Evolutionary conservation across 2,113 vertebrate species (phyloP).

Genomic region (Charina bottae): DNA sequence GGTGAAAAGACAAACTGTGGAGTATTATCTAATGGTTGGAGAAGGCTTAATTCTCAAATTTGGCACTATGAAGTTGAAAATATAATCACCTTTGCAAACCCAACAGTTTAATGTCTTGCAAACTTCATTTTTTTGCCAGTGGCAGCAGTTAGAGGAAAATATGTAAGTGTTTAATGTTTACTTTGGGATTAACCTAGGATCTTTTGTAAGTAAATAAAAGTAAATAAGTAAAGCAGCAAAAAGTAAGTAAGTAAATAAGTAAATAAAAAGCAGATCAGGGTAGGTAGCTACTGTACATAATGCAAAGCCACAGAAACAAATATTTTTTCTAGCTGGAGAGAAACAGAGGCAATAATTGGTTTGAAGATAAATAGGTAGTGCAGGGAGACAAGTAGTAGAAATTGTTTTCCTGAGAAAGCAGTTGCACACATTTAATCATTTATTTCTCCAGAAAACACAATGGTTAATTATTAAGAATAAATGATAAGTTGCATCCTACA

Average conservation of each 20-base stretch:
- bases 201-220: too few species aligned
- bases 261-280: not conserved
- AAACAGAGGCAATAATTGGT: not conserved
- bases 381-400: constrained; percentile 2
- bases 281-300: not conserved
- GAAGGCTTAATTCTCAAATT: not conserved
- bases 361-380: constrained; percentile 19
- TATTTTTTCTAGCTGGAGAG: not conserved
- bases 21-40: not conserved
- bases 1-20: not conserved
- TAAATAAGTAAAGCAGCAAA: too few species aligned
- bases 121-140: not conserved
- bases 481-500: not conserved
- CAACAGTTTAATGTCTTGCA: not conserved
- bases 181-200: not conserved
- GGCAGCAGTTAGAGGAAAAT: not conserved
- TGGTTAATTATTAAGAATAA: constrained; percentile 12
- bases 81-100: not conserved
- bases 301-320: not conserved
- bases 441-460: constrained; percentile 3
- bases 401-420: constrained; percentile 5
- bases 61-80: not conserved
- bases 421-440: constrained; percentile 18
- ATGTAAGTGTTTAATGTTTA: not conserved
- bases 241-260: not conserved